phyloP scores from a whole-genome alignment of 2,888 invertebrate species.

The Cephus pygmeus region DNA sequence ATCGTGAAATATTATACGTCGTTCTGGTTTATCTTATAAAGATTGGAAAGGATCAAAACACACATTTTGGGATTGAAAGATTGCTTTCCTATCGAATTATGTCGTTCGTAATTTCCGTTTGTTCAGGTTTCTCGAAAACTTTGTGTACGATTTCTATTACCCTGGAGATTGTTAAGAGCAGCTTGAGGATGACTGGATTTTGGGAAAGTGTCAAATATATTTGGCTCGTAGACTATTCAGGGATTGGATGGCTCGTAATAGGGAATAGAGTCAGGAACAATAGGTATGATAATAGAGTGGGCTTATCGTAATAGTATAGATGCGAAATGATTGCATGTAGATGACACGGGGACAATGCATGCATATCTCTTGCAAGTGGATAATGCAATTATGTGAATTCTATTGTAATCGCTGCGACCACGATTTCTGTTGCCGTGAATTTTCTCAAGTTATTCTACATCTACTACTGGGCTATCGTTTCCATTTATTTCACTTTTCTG shows the following conservation, averaged over 20 bases:
- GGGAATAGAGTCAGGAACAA: neutral
- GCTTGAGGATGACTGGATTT: neutral
- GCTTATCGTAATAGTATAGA: neutral
- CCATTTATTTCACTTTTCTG: neutral
- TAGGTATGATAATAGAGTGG: neutral
- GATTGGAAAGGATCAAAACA: neutral
- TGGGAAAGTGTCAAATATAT: neutral
- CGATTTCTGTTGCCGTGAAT: neutral
- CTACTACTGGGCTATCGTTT: neutral
- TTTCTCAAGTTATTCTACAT: neutral
- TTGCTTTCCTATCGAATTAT: neutral
- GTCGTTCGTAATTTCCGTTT: neutral
- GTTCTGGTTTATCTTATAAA: neutral
- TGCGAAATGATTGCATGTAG: neutral
- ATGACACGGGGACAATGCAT: neutral
- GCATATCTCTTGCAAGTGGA: neutral
- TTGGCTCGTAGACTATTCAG: neutral
- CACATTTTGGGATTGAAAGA: neutral
- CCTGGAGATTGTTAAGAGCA: neutral
- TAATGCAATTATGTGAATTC: neutral
- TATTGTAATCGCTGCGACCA: neutral
- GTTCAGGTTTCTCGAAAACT: neutral
- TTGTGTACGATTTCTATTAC: neutral
- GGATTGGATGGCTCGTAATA: neutral
- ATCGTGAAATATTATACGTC: neutral